Conservation (phyloP, 2,888 invertebrate species). For the Hololepta plana region DNA sequence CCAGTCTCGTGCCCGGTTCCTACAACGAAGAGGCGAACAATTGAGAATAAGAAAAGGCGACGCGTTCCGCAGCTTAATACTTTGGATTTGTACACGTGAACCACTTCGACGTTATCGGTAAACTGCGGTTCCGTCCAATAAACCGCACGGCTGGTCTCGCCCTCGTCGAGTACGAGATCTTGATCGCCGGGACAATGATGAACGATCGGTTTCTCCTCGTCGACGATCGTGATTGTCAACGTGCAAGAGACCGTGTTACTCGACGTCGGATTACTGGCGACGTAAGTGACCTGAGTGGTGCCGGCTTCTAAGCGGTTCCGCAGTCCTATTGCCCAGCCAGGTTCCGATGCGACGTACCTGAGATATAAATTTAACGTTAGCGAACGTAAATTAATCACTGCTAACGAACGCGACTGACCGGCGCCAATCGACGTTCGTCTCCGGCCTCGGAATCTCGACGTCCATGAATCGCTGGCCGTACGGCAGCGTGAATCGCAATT, state of each 20-base stretch:
- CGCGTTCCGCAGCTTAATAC: conserved; percentile 18
- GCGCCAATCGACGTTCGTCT: conserved; percentile 47
- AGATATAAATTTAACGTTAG: conserved; percentile 9
- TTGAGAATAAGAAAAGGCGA: background rate
- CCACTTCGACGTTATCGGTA: conserved; percentile 35
- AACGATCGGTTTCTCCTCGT: conserved; percentile 36
- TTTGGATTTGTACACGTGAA: conserved; percentile 38
- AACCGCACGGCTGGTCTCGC: conserved; percentile 35
- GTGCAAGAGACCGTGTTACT: conserved; percentile 37
- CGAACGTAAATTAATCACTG: conserved; percentile 2
- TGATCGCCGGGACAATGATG: conserved; percentile 42
- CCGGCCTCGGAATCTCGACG: conserved; percentile 34
- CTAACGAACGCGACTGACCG: conserved; percentile 21
- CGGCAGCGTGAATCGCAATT: conserved; percentile 36
- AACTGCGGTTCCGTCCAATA: conserved; percentile 49
- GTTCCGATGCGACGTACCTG: conserved; percentile 38
- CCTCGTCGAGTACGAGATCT: conserved; percentile 33
- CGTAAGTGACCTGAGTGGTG: conserved; percentile 37
- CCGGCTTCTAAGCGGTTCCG: conserved; percentile 39
- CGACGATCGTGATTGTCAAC: conserved; percentile 38
- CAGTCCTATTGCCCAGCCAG: conserved; percentile 41
- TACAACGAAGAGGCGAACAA: conserved; percentile 15
- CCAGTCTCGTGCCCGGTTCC: conserved; percentile 42
- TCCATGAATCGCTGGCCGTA: conserved; percentile 28
- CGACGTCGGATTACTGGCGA: conserved; percentile 33